Evolutionary conservation across 2,113 vertebrate genomes (phyloP).

Genomic region (Illadopsis cleaveri): DNA sequence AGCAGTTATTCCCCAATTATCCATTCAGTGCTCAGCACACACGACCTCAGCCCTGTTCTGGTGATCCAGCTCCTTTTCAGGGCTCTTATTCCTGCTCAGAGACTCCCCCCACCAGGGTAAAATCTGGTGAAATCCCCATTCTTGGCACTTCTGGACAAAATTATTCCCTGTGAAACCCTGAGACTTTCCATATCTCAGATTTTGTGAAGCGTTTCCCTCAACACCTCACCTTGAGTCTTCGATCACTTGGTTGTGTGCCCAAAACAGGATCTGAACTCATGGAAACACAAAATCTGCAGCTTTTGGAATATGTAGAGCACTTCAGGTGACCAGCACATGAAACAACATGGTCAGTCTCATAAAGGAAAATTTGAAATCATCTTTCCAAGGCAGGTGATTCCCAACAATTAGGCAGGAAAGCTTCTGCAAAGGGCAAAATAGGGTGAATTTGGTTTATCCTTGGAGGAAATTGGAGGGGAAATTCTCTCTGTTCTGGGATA

Average conservation of each 20-base stretch:
- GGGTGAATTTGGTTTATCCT: neutral
- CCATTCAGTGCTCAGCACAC: neutral
- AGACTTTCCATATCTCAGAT: neutral
- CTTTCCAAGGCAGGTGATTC: neutral
- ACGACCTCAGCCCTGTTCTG: fast-evolving
- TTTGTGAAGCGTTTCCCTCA: neutral
- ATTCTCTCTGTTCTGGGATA: neutral
- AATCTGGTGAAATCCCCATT: neutral
- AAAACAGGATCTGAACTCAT: neutral
- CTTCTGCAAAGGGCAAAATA: neutral
- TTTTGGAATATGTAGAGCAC: fast-evolving
- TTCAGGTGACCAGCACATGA: fast-evolving
- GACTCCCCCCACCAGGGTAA: fast-evolving
- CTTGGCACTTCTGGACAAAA: neutral
- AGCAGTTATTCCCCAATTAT: neutral
- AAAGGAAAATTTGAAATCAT: neutral
- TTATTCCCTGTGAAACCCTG: neutral
- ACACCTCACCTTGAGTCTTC: fast-evolving
- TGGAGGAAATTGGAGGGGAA: neutral
- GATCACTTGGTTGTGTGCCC: neutral
- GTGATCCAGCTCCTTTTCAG: neutral
- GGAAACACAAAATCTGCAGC: neutral
- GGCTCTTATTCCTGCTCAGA: neutral
- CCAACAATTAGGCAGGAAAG: neutral
- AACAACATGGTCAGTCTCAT: fast-evolving